Base-by-base conservation (phyloP, 2,888 invertebrate species). In the Drosophila affinis region DNA sequence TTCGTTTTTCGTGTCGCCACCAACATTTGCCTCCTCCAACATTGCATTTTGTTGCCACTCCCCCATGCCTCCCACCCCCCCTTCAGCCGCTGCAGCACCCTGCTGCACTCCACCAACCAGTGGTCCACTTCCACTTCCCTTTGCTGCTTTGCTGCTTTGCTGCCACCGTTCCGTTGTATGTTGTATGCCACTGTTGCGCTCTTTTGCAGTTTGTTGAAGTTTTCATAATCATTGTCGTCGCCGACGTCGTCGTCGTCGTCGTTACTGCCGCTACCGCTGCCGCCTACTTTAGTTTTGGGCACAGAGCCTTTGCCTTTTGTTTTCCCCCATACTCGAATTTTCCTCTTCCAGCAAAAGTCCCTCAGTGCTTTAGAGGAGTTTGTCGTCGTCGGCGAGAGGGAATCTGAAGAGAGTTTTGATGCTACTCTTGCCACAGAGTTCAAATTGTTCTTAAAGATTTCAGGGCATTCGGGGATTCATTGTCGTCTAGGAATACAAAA, bases 141-240 rank as follows among this genome's bases (percentile, higher is more conserved):
- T 47, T 47, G 24, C 55, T 56, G n/a, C 39, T 21, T 21, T 21
- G 21, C 21, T 21, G 21, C 55, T 72, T 47, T 47, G 24, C 55
- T 56, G 39, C 39, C 39, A 39, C 39, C 39, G 39, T 39, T 39
- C 0, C 34, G 34, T 39, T 39, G 34, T 39, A n/a, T 46, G 45
- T 56, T 75, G 76, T 4, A 29, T 12, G 83, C 81, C 72, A 69
- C 77, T 84, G 81, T 79, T 83, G 83, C 83, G 84, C 87, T 87
- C 87, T 81, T 79, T 84, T 81, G 74, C 76, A 79, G 79, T 80
- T 86, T 72, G 80, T 76, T 79, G 77, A 79, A 77, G 85, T 84
- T 87, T 87, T 85, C 86, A 87, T 85, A 80, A 83, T 86, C 83
- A 83, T 79, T 82, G 87, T 67, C 70, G 75, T 64, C 55, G 62